Evolutionary conservation across 2,888 invertebrate genomes (phyloP).

Genomic region (Chaetoderma sp.): DNA sequence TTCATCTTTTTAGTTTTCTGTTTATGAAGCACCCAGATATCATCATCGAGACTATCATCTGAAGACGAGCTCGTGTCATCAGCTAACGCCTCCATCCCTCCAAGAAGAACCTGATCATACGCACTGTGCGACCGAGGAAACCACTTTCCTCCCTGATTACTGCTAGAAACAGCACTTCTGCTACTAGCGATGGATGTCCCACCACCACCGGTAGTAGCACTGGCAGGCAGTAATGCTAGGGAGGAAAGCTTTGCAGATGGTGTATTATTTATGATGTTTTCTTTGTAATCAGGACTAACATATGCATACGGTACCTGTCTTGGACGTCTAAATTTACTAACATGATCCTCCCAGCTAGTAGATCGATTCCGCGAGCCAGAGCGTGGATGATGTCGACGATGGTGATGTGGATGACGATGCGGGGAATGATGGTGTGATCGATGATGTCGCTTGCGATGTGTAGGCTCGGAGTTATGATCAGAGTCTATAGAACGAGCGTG

Average conservation of each 20-base stretch:
- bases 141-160: slow-evolving; percentile 30
- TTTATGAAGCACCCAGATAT: slow-evolving; percentile 60
- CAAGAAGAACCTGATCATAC: slow-evolving; percentile 71
- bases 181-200: too few species aligned
- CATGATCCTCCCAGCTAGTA: slow-evolving; percentile 60
- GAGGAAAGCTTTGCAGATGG: too few species aligned
- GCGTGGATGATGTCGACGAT: too few species aligned
- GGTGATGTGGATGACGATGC: too few species aligned
- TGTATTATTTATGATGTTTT: too few species aligned
- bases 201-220: too few species aligned
- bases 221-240: too few species aligned
- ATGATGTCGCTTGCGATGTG: slow-evolving; percentile 44
- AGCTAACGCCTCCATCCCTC: slow-evolving; percentile 43
- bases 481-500: slow-evolving; percentile 47
- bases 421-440: too few species aligned
- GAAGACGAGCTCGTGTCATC: slow-evolving; percentile 53
- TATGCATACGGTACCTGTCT: slow-evolving; percentile 58
- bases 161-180: slow-evolving; percentile 40
- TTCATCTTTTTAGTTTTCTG: slow-evolving; percentile 51
- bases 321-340: slow-evolving; percentile 45
- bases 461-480: slow-evolving; percentile 61
- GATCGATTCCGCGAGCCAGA: too few species aligned
- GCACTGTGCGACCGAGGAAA: slow-evolving; percentile 56
- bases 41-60: slow-evolving; percentile 51
- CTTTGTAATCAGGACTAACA: slow-evolving; percentile 62